Evolutionary conservation across 2,888 invertebrate species (phyloP).

Genomic region (Aspidapion aeneum): DNA sequence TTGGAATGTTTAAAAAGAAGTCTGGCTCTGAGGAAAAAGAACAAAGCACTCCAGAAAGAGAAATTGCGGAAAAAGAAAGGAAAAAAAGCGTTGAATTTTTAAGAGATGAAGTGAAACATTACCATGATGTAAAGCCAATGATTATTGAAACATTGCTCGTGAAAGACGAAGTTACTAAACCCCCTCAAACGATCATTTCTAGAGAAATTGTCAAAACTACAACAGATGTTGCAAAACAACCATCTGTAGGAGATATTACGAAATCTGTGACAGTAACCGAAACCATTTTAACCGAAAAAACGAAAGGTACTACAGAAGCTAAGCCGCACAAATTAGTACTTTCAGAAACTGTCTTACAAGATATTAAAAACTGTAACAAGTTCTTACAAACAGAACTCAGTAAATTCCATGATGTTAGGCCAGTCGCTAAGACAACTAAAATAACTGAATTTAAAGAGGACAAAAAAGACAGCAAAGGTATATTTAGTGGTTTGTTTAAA

Average conservation of each 20-base stretch:
- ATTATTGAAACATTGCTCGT: slow-evolving; percentile 1
- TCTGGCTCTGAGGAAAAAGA: slow-evolving; percentile 9
- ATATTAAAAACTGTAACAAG: slow-evolving; percentile 17
- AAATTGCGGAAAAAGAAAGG: slow-evolving; percentile 15
- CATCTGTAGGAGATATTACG: no score
- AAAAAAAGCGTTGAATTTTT: slow-evolving; percentile 27
- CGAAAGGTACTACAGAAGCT: neutral
- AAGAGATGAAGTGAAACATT: slow-evolving; percentile 35
- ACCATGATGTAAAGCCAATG: slow-evolving; percentile 36
- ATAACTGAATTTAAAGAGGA: neutral
- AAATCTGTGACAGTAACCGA: neutral
- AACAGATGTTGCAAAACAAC: no score
- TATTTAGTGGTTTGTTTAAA: slow-evolving; percentile 15
- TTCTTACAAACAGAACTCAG: slow-evolving; percentile 24
- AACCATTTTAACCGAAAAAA: neutral
- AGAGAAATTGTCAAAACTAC: no score
- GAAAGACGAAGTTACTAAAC: no score
- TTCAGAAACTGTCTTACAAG: slow-evolving; percentile 15
- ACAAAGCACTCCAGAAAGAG: slow-evolving; percentile 14
- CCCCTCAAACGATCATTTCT: no score
- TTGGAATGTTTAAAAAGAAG: slow-evolving; percentile 26
- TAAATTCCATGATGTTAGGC: slow-evolving; percentile 28
- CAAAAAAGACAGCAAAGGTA: slow-evolving; percentile 2
- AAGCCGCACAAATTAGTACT: slow-evolving; percentile 5
- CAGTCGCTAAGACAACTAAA: slow-evolving; percentile 12